Base-by-base conservation (phyloP, 2,797 vertebrate species). In the Peromyscus aztecus region DNA sequence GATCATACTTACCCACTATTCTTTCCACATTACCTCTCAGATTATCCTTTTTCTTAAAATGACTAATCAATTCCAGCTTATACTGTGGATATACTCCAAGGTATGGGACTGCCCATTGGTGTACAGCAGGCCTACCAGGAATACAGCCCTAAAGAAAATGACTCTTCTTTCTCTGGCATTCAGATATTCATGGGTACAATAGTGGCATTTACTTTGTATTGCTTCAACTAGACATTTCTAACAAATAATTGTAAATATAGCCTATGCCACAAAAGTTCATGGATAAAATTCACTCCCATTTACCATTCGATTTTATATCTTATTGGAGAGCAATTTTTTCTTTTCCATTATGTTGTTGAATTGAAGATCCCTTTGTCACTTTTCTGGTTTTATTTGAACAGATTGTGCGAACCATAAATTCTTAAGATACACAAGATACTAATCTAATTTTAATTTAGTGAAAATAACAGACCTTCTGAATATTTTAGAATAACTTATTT, bases 301-400 rank as follows among this genome's bases (percentile, higher is more conserved):
- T 94, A 71, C 19, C 19, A 91, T 10, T 57, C 21, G 89, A 65
- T 86, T 86, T 9, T 9, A n/a, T 86, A 71, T 43, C 1, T 93
- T 91, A 43, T 57, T 7, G 19, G 27, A 93, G 91, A 59, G 1
- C 17, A 59, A 49, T 73, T 82, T 91, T 2, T 75, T 34, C 55
- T 96, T 27, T 85, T 57, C 14, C 40, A 7, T 63, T 89, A 57
- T 95, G 21, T 90, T 94, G 76, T 93, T 21, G 31, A 90, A 87
- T 86, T 8, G 49, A 94, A 94, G 12, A 82, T 7, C 8, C 6
- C 34, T 76, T 34, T 92, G 29, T 16, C 43, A 12, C 67, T 76
- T 89, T 85, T 88, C 21, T 65, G 13, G 90, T 61, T 19, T 77
- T 40, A 31, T 76, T 8, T 89, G 6, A 46, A 89, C 91, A 40